Evolutionary conservation across 2,113 vertebrate species (phyloP).

Genomic region (Trematomus loennbergii): DNA sequence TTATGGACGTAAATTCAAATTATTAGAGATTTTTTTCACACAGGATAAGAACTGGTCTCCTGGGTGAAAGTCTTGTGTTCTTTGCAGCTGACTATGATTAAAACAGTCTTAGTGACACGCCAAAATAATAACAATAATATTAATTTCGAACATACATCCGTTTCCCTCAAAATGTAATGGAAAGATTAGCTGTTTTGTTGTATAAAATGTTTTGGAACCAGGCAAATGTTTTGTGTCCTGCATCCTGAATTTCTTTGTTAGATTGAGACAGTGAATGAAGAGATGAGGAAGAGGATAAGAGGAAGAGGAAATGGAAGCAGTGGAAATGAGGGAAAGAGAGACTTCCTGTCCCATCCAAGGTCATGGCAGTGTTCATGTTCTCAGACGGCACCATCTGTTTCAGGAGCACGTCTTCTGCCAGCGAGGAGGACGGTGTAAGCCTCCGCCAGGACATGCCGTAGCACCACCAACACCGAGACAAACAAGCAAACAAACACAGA

Average conservation of each 20-base stretch:
- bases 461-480: slow-evolving; percentile 35
- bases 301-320: slow-evolving; percentile 3
- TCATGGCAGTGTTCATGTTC: slow-evolving; percentile 63
- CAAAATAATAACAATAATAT: too few species aligned
- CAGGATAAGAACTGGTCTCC: too few species aligned
- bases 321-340: slow-evolving; percentile 33
- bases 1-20: too few species aligned
- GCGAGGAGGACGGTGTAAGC: slow-evolving; percentile 32
- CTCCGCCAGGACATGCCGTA: slow-evolving; percentile 52
- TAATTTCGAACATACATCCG: too few species aligned
- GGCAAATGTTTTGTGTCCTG: neutral
- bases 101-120: too few species aligned
- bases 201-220: too few species aligned
- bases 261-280: neutral
- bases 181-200: too few species aligned
- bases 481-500: slow-evolving; percentile 42
- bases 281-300: slow-evolving; percentile 2
- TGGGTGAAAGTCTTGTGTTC: too few species aligned
- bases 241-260: neutral
- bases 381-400: slow-evolving; percentile 73
- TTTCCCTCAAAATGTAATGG: too few species aligned
- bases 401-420: slow-evolving; percentile 69
- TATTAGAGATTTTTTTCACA: too few species aligned
- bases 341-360: slow-evolving; percentile 64
- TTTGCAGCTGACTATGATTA: too few species aligned